Conservation (phyloP, 2,113 vertebrate species). For the Ageneiosus marmoratus region DNA sequence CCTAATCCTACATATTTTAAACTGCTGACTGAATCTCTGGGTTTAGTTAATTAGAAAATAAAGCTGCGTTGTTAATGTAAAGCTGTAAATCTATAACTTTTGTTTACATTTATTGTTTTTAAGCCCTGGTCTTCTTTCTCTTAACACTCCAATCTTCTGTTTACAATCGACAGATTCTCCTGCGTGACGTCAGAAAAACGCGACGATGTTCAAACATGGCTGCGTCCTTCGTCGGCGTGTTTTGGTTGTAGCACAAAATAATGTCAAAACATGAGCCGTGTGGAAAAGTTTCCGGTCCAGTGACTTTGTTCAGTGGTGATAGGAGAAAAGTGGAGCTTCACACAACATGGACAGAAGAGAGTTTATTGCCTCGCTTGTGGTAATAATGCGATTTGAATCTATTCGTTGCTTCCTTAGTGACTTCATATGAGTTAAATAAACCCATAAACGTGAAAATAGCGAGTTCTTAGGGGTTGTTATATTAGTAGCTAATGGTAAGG, state of each 20-base stretch:
- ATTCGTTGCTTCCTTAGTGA: not conserved
- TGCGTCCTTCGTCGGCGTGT: conserved; percentile 68
- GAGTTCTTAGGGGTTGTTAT: not conserved
- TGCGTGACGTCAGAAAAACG: conserved; percentile 57
- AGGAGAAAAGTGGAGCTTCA: not conserved
- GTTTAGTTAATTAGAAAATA: not conserved
- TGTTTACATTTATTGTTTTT: too few relatives aligned
- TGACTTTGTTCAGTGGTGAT: not conserved
- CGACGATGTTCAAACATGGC: conserved; percentile 66
- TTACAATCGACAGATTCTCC: not conserved
- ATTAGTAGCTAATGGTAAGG: not conserved
- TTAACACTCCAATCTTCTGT: not conserved
- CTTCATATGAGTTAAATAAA: not conserved
- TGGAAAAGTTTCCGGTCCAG: not conserved
- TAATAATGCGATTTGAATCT: conserved; percentile 35
- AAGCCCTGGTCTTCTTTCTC: too few relatives aligned
- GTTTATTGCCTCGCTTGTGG: conserved; percentile 72
- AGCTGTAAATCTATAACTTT: not conserved
- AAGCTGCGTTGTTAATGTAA: not conserved
- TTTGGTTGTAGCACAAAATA: not conserved
- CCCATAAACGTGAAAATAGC: not conserved
- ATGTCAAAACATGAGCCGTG: not conserved
- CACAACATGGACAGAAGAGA: conserved; percentile 68
- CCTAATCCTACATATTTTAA: too few relatives aligned
- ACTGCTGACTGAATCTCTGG: too few relatives aligned